These are phyloP conservation scores for Cataglyphis albicans DNA, from an alignment of 2,888 invertebrate genomes.

Conservation along the genomic window DNA sequence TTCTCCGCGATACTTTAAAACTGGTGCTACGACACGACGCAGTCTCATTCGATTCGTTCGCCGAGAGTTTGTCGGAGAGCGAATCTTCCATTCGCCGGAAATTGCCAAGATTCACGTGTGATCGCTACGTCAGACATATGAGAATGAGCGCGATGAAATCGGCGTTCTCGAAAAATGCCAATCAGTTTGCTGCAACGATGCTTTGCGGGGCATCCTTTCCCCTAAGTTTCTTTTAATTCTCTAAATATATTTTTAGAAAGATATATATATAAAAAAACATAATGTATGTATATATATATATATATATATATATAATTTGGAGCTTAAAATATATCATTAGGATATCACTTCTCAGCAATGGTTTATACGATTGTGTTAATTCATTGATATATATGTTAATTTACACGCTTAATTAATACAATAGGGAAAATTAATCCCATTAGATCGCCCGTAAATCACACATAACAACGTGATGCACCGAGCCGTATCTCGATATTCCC, in stretches of 20 bases:
- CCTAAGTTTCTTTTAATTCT: neutral
- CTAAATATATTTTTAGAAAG: neutral
- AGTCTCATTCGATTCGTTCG: neutral
- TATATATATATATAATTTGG: neutral
- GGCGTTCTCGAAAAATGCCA: neutral
- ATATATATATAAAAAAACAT: neutral
- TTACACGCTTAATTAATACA: slow-evolving; percentile 21
- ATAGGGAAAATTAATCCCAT: slow-evolving; percentile 26
- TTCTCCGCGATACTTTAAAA: slow-evolving; percentile 38
- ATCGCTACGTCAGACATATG: neutral
- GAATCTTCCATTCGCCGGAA: slow-evolving; percentile 11
- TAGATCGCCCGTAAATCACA: slow-evolving; percentile 27
- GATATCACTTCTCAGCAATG: neutral
- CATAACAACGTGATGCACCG: slow-evolving; percentile 12
- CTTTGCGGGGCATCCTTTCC: neutral
- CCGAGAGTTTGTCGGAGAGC: slow-evolving; percentile 4
- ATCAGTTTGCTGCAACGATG: neutral
- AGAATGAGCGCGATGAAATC: slow-evolving; percentile 4
- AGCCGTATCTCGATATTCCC: slow-evolving; percentile 29
- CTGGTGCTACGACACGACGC: neutral
- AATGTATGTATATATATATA: neutral
- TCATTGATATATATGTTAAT: slow-evolving; percentile 45
- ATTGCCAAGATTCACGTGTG: neutral
- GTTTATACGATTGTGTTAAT: slow-evolving; percentile 14
- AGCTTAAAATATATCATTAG: slow-evolving; percentile 2